phyloP scores from a whole-genome alignment of 2,888 invertebrate genomes.

The Achlya flavicornis region DNA sequence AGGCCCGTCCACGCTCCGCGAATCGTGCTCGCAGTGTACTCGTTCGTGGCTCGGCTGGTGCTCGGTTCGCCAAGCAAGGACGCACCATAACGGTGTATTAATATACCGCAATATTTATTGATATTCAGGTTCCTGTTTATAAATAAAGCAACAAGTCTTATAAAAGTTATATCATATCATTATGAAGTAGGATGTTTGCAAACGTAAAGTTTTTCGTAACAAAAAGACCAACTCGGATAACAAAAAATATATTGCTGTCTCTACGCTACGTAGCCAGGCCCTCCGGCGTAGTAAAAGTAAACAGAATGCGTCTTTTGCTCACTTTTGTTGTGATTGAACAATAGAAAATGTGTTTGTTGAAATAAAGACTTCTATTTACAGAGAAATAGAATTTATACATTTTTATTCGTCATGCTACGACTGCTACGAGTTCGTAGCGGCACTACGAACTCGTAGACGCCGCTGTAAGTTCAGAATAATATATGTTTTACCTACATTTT shows the following conservation, averaged over 20 bases:
- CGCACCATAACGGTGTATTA: no score
- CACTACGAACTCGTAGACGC: neutral
- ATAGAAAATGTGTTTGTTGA: conserved; percentile 16
- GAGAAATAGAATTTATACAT: conserved; percentile 22
- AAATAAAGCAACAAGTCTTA: neutral
- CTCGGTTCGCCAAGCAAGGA: no score
- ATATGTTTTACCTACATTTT: no score
- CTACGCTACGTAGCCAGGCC: conserved; percentile 25
- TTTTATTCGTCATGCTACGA: neutral
- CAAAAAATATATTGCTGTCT: conserved; percentile 4
- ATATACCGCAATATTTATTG: no score
- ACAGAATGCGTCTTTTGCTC: conserved; percentile 18
- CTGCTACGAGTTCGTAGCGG: neutral
- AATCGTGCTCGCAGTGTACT: no score
- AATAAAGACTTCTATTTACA: neutral
- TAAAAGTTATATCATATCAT: neutral
- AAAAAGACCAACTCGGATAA: neutral
- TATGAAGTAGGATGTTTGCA: neutral
- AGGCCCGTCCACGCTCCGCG: no score
- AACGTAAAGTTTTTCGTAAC: neutral
- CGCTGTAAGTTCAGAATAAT: neutral
- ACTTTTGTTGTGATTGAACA: conserved; percentile 32
- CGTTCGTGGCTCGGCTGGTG: no score
- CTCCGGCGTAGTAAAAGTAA: conserved; percentile 23
- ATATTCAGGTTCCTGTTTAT: no score